A percentile compares a stretch with the other conserved stretches of the same genome.
Conservation (phyloP, 1,140 invertebrate genomes). For the Aphaenogaster ashmeadi region DNA sequence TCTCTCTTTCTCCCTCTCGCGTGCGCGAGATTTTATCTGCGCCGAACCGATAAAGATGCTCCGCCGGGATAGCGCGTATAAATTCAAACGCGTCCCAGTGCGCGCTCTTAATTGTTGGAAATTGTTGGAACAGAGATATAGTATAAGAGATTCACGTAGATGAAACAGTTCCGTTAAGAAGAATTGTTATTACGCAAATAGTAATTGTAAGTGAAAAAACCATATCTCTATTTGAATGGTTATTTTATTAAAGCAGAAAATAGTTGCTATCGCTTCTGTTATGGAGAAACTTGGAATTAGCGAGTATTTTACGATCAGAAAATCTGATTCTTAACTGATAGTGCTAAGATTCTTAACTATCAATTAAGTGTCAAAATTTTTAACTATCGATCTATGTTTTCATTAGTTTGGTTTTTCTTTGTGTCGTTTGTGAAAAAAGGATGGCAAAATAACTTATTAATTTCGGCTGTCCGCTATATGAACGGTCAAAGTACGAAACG, state of each 20-base stretch:
- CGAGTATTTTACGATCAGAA: neutral
- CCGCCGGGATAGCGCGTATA: slow-evolving; percentile 9
- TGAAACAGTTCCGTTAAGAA: slow-evolving; percentile 8
- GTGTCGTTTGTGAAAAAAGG: neutral
- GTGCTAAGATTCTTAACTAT: neutral
- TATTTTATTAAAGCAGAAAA: neutral
- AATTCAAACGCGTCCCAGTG: slow-evolving; percentile 34
- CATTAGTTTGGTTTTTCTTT: neutral
- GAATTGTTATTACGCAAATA: slow-evolving; percentile 3
- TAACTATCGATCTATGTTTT: neutral
- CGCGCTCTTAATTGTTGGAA: slow-evolving; percentile 46
- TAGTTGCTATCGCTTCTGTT: neutral
- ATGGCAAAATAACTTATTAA: slow-evolving; percentile 32
- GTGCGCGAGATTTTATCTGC: slow-evolving; percentile 16
- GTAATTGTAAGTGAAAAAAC: neutral
- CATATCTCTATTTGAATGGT: neutral
- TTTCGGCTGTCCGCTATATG: neutral
- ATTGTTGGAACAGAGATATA: slow-evolving; percentile 3
- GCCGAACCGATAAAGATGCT: slow-evolving; percentile 35
- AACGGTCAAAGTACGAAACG: neutral
- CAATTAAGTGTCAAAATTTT: too few species aligned
- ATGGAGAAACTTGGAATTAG: neutral
- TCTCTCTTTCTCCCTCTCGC: neutral
- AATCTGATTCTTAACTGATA: neutral
- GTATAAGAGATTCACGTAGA: neutral